These are phyloP conservation scores for Scaptomyza flava DNA, from an alignment of 2,888 invertebrate genomes.

Conservation along the genomic window DNA sequence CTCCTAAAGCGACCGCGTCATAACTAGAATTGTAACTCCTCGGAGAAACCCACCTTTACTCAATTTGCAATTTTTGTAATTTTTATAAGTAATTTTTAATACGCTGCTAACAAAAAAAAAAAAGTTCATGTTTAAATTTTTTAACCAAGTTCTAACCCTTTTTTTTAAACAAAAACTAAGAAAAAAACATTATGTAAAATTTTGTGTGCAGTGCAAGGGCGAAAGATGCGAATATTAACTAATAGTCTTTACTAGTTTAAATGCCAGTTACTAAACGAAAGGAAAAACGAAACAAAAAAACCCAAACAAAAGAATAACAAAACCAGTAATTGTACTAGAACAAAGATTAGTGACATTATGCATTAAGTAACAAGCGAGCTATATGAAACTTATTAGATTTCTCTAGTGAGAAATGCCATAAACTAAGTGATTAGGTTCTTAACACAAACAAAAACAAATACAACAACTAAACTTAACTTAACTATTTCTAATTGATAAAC, in stretches of 20 bases:
- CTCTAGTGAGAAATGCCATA: conserved; percentile 82
- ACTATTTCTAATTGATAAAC: conserved; percentile 20
- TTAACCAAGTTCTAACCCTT: conserved; percentile 10
- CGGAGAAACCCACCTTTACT: conserved; percentile 26
- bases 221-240: conserved; percentile 77
- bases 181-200: conserved; percentile 9
- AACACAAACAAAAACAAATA: conserved; percentile 48
- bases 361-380: conserved; percentile 49
- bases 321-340: conserved; percentile 54
- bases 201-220: conserved; percentile 74
- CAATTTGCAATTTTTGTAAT: conserved; percentile 66
- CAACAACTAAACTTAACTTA: conserved; percentile 30
- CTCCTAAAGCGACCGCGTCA: conserved; percentile 64
- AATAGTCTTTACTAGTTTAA: conserved; percentile 53
- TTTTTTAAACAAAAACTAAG: conserved; percentile 7
- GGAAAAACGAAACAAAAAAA: not conserved
- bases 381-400: conserved; percentile 73
- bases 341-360: conserved; percentile 40
- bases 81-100: conserved; percentile 58
- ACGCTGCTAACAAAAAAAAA: conserved; percentile 29
- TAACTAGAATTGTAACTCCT: conserved; percentile 35
- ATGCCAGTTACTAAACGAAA: conserved; percentile 42
- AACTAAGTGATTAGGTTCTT: conserved; percentile 83
- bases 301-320: not conserved
- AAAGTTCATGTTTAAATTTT: conserved; percentile 16